These are phyloP conservation scores for Agriopis marginaria DNA, from an alignment of 2,888 invertebrate species.

Conservation along the genomic window DNA sequence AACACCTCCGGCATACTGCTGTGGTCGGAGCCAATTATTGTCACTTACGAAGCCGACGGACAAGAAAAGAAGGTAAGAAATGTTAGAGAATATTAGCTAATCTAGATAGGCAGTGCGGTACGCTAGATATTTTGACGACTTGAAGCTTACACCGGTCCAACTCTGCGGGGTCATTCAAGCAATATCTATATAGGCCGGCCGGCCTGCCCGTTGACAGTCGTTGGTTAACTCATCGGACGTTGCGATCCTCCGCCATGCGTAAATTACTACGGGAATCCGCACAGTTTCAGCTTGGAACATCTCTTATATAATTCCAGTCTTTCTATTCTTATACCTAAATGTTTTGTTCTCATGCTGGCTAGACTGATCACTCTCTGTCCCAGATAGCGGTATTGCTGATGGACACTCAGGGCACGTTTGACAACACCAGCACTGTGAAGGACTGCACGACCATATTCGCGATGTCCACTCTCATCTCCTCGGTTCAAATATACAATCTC, in stretches of 20 bases:
- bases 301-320: no score
- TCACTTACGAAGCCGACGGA: slow-evolving; percentile 68
- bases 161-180: no score
- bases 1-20: slow-evolving; percentile 97
- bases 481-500: slow-evolving; percentile 93
- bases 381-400: slow-evolving; percentile 45
- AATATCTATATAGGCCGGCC: no score
- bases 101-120: not conserved
- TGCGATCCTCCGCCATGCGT: no score
- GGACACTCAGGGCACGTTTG: slow-evolving; percentile 97
- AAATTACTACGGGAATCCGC: no score
- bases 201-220: no score
- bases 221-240: no score
- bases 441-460: slow-evolving; percentile 91
- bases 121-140: no score
- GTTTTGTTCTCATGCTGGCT: not conserved
- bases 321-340: no score
- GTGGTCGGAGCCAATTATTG: slow-evolving; percentile 94
- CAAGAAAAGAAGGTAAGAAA: not conserved
- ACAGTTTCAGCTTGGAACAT: no score
- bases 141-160: no score
- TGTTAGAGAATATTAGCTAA: not conserved
- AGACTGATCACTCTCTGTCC: not conserved
- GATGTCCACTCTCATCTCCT: slow-evolving; percentile 97
- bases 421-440: slow-evolving; percentile 96